phyloP scores from a whole-genome alignment of 64 coral and sea anemone genomes.

The Dendrophyllia cribrosa region DNA sequence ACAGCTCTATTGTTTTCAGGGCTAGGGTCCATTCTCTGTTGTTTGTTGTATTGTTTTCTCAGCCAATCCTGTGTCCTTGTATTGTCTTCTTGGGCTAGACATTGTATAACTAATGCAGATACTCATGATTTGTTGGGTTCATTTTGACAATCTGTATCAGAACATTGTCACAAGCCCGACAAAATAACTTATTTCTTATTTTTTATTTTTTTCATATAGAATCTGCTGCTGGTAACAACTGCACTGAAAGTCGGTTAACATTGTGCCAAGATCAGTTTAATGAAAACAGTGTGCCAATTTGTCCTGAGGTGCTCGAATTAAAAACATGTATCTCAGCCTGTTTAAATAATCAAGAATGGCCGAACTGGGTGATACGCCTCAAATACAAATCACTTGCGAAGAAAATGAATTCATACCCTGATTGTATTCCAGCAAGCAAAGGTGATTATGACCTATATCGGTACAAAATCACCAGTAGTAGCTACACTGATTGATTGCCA shows the following conservation, averaged over 20 bases:
- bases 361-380: neutral
- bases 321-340: neutral
- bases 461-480: too few species aligned
- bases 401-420: conserved; percentile 27
- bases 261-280: conserved; percentile 26
- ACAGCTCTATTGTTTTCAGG: too few species aligned
- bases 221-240: neutral
- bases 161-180: too few species aligned
- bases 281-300: conserved; percentile 2
- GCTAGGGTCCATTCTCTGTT: too few species aligned
- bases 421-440: conserved; percentile 18
- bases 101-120: too few species aligned
- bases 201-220: neutral
- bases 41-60: too few species aligned
- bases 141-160: too few species aligned
- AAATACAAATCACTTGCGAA: conserved; percentile 6
- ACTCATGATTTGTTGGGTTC: too few species aligned
- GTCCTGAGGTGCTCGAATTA: neutral
- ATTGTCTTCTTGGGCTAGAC: too few species aligned
- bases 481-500: too few species aligned
- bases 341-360: neutral
- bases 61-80: too few species aligned
- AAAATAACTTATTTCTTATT: neutral
- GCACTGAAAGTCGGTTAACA: neutral
- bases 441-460: neutral